phyloP scores from a whole-genome alignment of 2,888 invertebrate species.

The Meghimatium bilineatum region DNA sequence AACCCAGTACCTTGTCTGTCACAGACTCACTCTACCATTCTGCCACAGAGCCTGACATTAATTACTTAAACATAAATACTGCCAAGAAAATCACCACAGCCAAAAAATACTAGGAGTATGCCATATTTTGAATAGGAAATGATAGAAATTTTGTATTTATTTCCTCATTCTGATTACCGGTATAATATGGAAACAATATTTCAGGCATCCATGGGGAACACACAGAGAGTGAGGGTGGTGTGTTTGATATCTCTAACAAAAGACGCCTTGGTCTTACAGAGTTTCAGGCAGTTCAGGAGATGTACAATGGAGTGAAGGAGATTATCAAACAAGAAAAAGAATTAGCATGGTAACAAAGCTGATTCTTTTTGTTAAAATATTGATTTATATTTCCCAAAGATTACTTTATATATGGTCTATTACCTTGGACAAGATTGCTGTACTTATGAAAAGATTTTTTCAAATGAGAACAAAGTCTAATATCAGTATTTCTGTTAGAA shows the following conservation, averaged over 20 bases:
- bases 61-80: too few relatives aligned
- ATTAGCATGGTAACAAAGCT: slow-evolving; percentile 36
- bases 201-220: slow-evolving; percentile 71
- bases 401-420: background rate
- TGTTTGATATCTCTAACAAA: slow-evolving; percentile 72
- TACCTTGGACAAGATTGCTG: background rate
- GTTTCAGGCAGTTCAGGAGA: slow-evolving; percentile 64
- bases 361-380: background rate
- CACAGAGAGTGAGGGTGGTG: slow-evolving; percentile 71
- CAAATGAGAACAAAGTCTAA: too few relatives aligned
- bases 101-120: too few relatives aligned
- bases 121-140: too few relatives aligned
- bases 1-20: too few relatives aligned
- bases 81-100: too few relatives aligned
- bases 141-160: too few relatives aligned
- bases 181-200: background rate
- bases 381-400: background rate
- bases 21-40: too few relatives aligned
- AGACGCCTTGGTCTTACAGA: slow-evolving; percentile 70
- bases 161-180: background rate
- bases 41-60: too few relatives aligned
- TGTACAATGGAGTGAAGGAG: slow-evolving; percentile 66
- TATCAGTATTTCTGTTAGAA: too few relatives aligned
- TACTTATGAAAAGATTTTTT: too few relatives aligned
- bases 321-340: slow-evolving; percentile 60